A percentile compares a stretch with the other conserved stretches of the same genome.
phyloP scores from a whole-genome alignment of 2,797 vertebrate species.

The Aeoliscus strigatus region DNA sequence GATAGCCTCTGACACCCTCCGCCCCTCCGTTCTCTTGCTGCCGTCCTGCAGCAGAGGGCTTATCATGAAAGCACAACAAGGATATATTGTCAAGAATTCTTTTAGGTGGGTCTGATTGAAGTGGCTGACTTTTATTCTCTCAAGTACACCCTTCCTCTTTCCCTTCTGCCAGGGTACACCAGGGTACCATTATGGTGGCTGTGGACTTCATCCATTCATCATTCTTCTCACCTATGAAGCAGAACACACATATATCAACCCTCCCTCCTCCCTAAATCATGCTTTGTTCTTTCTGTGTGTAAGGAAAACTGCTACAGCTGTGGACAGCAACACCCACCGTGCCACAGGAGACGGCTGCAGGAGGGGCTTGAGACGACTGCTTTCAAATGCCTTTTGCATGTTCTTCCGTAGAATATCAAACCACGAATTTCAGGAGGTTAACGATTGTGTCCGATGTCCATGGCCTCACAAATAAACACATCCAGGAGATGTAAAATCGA shows the following conservation, averaged over 20 bases:
- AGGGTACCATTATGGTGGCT: conserved; percentile 66
- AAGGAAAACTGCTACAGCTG: conserved; percentile 58
- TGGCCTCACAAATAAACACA: conserved; percentile 49
- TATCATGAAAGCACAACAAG: conserved; percentile 76
- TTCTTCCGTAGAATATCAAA: too few relatives aligned
- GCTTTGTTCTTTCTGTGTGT: conserved; percentile 65
- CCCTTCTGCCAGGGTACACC: conserved; percentile 60
- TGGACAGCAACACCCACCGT: conserved; percentile 46
- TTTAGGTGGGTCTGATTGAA: conserved; percentile 77
- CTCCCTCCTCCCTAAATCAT: conserved; percentile 69
- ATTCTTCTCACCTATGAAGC: conserved; percentile 73
- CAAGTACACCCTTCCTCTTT: conserved; percentile 61
- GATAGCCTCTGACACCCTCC: conserved; percentile 43
- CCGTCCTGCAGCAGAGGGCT: conserved; percentile 54
- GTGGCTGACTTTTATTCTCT: conserved; percentile 69
- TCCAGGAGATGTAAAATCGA: too few relatives aligned
- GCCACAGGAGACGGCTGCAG: conserved; percentile 26
- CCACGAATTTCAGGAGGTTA: conserved; percentile 42
- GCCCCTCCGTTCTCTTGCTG: conserved; percentile 39
- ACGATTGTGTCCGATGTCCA: conserved; percentile 40
- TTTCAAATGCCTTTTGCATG: too few relatives aligned
- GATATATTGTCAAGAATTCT: conserved; percentile 76
- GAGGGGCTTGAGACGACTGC: neutral
- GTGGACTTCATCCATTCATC: conserved; percentile 71
- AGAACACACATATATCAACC: conserved; percentile 72